phyloP scores from a whole-genome alignment of 1,140 invertebrate species.

The honey bee (Apis mellifera) region Amel_HAv3.1 CM009943.2:3611501-3612000 shows the following conservation, averaged over 20 bases:
- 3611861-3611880: conserved; percentile 46
- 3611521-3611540: neutral
- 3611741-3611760: conserved; percentile 35
- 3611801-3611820: conserved; percentile 27
- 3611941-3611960: conserved; percentile 6
- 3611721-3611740: too few species aligned
- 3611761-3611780: conserved; percentile 41
- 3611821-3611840: conserved; percentile 32
- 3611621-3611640: neutral
- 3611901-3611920: conserved; percentile 41
- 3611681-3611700: neutral
- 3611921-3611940: neutral
- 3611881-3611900: conserved; percentile 44
- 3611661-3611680: neutral
- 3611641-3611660: neutral
- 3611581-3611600: neutral
- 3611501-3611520: neutral
- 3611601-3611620: too few species aligned
- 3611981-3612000: conserved; percentile 41
- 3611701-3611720: neutral
- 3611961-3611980: neutral
- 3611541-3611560: neutral
- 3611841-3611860: conserved; percentile 36
- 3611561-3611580: neutral
- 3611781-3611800: conserved; percentile 27